Percentiles rank a stretch among this genome's conserved stretches.
Evolutionary conservation across 1,140 invertebrate genomes (phyloP).

Genomic region (Aporrectodea caliginosa): DNA sequence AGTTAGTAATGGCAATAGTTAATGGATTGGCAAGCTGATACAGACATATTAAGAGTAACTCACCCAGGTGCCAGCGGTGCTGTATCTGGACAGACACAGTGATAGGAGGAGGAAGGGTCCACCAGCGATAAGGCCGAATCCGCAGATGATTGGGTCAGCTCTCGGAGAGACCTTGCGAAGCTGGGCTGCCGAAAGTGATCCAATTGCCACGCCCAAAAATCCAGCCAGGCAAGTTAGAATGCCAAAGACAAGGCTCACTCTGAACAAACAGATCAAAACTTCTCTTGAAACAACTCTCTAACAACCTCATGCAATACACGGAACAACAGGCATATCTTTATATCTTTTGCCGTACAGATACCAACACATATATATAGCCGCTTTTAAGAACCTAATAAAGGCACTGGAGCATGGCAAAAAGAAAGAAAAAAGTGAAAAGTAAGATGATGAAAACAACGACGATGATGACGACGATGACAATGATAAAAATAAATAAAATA

Average conservation of each 20-base stretch:
- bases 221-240: conserved; percentile 87
- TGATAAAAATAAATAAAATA: too few relatives aligned
- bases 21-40: too few relatives aligned
- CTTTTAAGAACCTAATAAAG: too few relatives aligned
- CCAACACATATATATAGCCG: not conserved
- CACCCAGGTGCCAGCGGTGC: conserved; percentile 67
- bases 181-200: conserved; percentile 68
- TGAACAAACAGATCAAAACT: conserved; percentile 40
- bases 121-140: conserved; percentile 75
- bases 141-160: conserved; percentile 90
- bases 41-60: too few relatives aligned
- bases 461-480: conserved; percentile 83
- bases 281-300: conserved; percentile 3
- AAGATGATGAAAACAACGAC: conserved; percentile 78
- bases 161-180: conserved; percentile 59
- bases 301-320: too few relatives aligned
- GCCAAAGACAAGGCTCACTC: conserved; percentile 78
- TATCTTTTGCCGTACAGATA: too few relatives aligned
- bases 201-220: conserved; percentile 85
- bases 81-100: conserved; percentile 64
- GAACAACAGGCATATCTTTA: too few relatives aligned
- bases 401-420: too few relatives aligned
- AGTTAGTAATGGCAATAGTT: too few relatives aligned
- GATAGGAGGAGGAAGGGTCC: conserved; percentile 79
- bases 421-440: conserved; percentile 66